Evolutionary conservation across 2,888 invertebrate species (phyloP), one percentile per base, ranked within the genome.

Genomic region (Drosophila merina): DNA sequence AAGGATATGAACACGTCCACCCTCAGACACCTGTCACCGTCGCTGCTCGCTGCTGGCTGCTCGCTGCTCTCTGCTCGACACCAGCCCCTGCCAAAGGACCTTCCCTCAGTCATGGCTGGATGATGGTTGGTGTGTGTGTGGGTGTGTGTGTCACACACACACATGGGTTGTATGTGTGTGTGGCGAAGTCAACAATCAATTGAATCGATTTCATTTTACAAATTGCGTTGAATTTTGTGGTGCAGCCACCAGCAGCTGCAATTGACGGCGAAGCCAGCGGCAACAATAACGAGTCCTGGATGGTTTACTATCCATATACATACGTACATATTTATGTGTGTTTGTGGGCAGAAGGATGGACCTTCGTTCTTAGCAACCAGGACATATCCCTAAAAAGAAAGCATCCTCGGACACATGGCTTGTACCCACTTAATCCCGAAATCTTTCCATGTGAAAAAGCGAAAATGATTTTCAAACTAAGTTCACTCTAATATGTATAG

Each of bases 151-250:
- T n/a, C n/a, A n/a, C 33, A 33, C 33, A 33, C 33, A 33, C 33
- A 33, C 10, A n/a, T n/a, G 2, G 2, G n/a, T n/a, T n/a, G 6
- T 45, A 52, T 72, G 72, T 74, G 71, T 79, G 82, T 75, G 74
- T 82, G 80, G 66, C 69, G 80, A 76, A 88, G 86, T 88, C 84
- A 85, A 85, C 84, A 85, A 85, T 85, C 84, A 85, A 85, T 85
- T 85, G 88, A 85, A 88, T 85, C 84, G 88, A 85, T 85, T 85
- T 86, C 88, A 85, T 85, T 85, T 85, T 85, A 88, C 84, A 85
- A 85, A 85, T 85, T 85, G 84, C 88, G 84, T 86, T 88, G 88
- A 85, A 85, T 85, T 85, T 85, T 85, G 88, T 80, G 84, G 84
- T 87, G 86, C 86, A 88, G 86, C 75, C 88, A 64, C 64, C 63